Evolutionary conservation across 2,113 vertebrate genomes (phyloP), one percentile per base, ranked within the genome.

Genomic region (Tonatia bakeri): DNA sequence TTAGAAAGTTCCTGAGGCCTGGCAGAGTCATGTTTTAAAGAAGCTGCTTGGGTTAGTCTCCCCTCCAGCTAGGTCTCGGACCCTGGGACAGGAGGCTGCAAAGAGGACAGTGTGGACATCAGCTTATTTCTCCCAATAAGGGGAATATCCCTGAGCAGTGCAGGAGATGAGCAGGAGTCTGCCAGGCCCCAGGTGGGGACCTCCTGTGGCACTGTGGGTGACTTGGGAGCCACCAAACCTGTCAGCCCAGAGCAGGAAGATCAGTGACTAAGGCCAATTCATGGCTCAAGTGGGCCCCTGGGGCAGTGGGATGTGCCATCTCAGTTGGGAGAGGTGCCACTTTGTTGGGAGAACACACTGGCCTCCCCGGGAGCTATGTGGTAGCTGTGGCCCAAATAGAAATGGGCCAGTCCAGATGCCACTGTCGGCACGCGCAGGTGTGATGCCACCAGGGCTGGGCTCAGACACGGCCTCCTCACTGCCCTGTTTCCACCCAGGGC

Each of bases 191-290:
- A n/a, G 50, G 77, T 95, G 56, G 36, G 70, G 67, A 69, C 90
- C 40, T 81, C 86, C 54, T 36, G 24, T 77, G 36, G 72, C 93
- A 80, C 93, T 5, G 3, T 73, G 89, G 83, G 77, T 97, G 95
- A 97, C 91, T 87, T 89, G 88, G 86, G 89, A 93, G 87, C 90
- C 4, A 28, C 84, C 90, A 94, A 93, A 95, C 97, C 97, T 96
- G 97, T 96, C 72, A 87, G 93, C 75, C 91, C 87, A 94, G 91
- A 80, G 79, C 86, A 95, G 94, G 45, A 15, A 90, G 52, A 70
- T 54, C 20, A 26, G 79, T 96, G 96, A 97, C 96, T 96, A 95
- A 97, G 89, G 82, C 83, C 36, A 87, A 72, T 80, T 28, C 2
- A 40, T 13, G 17, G 64, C 70, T 88, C 75, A 52, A 61, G 83